A percentile compares a stretch with the other conserved stretches of the same genome.
phyloP scores from a whole-genome alignment of 92 coral and sea anemone genomes.

The Phenganax subtilis region DNA sequence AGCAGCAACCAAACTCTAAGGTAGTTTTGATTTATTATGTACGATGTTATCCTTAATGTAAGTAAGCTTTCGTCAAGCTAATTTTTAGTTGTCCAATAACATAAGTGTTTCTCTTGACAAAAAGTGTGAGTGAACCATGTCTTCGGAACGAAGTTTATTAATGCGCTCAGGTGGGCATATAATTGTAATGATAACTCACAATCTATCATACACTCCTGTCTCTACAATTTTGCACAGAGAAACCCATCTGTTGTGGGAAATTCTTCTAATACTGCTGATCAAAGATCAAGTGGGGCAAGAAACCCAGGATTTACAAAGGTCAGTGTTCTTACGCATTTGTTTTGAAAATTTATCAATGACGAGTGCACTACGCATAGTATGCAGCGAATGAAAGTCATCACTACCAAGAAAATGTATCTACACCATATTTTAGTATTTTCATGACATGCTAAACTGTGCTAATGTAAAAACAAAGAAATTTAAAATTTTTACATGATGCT shows the following conservation, averaged over 20 bases:
- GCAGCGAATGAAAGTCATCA: not conserved
- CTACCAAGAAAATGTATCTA: not conserved
- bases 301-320: constrained; percentile 1
- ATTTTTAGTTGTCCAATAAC: constrained; percentile 20
- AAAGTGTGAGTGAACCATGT: constrained; percentile 12
- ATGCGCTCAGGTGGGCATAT: not conserved
- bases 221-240: not conserved
- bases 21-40: constrained; percentile 9
- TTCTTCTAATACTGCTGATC: not conserved
- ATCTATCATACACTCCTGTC: not conserved
- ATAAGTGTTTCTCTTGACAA: constrained; percentile 21
- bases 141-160: not conserved
- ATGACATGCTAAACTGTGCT: constrained; percentile 4
- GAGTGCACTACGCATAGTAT: not conserved
- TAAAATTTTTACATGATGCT: constrained; percentile 2
- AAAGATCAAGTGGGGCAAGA: not conserved
- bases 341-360: not conserved
- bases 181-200: not conserved
- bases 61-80: constrained; percentile 27
- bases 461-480: constrained; percentile 1
- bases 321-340: not conserved
- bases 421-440: not conserved
- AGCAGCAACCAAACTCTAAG: not conserved
- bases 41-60: not conserved
- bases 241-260: not conserved